These are phyloP conservation scores for Aviceda cuculoides DNA, from an alignment of 2,797 vertebrate genomes.

Conservation along the genomic window DNA sequence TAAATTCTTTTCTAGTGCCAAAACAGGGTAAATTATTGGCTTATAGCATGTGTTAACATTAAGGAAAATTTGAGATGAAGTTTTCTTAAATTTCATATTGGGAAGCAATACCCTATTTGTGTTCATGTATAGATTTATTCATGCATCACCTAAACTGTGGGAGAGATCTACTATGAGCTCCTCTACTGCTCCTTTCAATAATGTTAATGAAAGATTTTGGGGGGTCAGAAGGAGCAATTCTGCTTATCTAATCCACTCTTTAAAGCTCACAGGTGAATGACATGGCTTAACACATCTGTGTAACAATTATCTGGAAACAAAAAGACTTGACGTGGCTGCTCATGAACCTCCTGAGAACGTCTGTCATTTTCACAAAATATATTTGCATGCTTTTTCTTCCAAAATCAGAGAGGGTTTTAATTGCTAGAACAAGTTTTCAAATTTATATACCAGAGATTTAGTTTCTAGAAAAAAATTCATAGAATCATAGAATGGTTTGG, in stretches of 20 bases:
- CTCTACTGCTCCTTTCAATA: not conserved
- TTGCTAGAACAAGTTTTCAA: not conserved
- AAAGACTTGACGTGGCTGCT: not conserved
- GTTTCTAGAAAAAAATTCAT: not conserved
- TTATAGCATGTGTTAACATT: not conserved
- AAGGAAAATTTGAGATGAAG: not conserved
- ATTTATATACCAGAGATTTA: not conserved
- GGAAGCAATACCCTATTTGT: not conserved
- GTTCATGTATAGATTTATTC: not conserved
- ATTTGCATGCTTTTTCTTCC: not conserved
- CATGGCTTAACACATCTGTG: not conserved
- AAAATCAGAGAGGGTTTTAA: not conserved
- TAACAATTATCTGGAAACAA: not conserved
- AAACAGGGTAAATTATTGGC: not conserved
- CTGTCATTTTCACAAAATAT: not conserved
- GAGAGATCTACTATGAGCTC: not conserved
- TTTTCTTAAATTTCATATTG: not conserved
- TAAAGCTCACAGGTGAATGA: not conserved
- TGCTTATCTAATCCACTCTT: not conserved
- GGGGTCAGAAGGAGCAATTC: not conserved
- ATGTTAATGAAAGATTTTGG: not conserved
- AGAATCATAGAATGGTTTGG: not conserved
- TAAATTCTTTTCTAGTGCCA: not conserved
- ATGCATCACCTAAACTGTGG: not conserved
- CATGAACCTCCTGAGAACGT: not conserved